A percentile compares a stretch with the other conserved stretches of the same genome.
Evolutionary conservation across 2,113 vertebrate species (phyloP).

Genomic region (Pithys albifrons): DNA sequence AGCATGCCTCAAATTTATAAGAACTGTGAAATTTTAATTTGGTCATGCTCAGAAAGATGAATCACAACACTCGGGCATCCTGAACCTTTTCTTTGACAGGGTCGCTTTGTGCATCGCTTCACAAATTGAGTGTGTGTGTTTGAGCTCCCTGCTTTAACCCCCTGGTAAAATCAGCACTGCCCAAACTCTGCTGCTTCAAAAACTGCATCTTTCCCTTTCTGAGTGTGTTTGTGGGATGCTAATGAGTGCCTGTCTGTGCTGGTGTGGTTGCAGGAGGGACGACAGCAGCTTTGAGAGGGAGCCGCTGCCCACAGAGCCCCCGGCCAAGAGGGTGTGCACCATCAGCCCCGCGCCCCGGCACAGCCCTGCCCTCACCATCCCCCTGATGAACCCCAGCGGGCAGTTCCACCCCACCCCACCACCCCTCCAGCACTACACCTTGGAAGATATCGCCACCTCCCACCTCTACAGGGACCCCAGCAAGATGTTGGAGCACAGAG

Average conservation of each 20-base stretch:
- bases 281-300: slow-evolving; percentile 93
- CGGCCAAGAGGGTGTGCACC: slow-evolving; percentile 94
- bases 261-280: slow-evolving; percentile 78
- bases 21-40: slow-evolving; percentile 54
- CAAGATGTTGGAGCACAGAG: slow-evolving; percentile 89
- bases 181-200: not conserved
- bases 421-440: slow-evolving; percentile 93
- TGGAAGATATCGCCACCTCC: slow-evolving; percentile 92
- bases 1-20: not conserved
- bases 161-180: not conserved
- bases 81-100: not conserved
- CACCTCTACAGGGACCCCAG: slow-evolving; percentile 92
- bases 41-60: slow-evolving; percentile 25
- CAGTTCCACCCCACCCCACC: slow-evolving; percentile 96
- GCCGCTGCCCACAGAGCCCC: slow-evolving; percentile 83
- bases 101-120: not conserved
- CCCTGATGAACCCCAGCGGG: slow-evolving; percentile 79
- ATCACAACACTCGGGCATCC: not conserved
- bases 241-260: not conserved
- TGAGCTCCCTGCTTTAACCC: not conserved
- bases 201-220: not conserved
- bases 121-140: not conserved
- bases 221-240: not conserved
- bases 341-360: slow-evolving; percentile 96
- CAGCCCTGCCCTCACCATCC: slow-evolving; percentile 91